Base-by-base conservation (phyloP, 2,113 vertebrate species). In the Anguilla rostrata region DNA sequence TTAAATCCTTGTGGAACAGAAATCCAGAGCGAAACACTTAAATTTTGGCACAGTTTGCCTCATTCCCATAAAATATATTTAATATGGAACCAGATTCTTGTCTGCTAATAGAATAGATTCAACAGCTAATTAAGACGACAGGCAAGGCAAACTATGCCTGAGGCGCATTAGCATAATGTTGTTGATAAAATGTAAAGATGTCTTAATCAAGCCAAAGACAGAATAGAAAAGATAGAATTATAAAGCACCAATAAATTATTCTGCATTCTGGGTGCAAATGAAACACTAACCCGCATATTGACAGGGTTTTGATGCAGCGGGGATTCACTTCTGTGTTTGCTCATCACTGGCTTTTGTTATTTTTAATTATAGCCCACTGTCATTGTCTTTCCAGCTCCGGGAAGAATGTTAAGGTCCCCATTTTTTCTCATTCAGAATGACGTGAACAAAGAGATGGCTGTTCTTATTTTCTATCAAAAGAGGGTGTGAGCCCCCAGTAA, bases 151-250 rank as follows among this genome's bases (percentile, higher is more conserved):
- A 85, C 29, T 53, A 41, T 46, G 79, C 40, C 81, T 71, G 57
- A 75, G 66, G 15, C 78, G 78, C 63, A 83, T 87, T 78, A 87
- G 86, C 82, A 87, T 83, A 83, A 83, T 83, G 66, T 79, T 87
- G 86, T 87, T 83, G 66, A 78, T 87, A 83, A 83, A 87, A 87
- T 57, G 63, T 83, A 83, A 87, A 83, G 82, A 87, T 82, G 85
- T 57, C 39, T 57, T 86, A 82, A 86, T 71, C 80, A 86, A 20
- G 60, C 80, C 20, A 15, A 39, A 60, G 66, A 78, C 12, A n/a
- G 82, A 87, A 78, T 87, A 8, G 60, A 22, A 29, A 81, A 82
- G 79, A 82, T 87, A 57, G 43, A 82, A 83, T 78, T 83, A 39
- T 66, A 49, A 20, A 29, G 26, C 82, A 41, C 46, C 78, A 83